phyloP scores from a whole-genome alignment of 1,140 invertebrate species.

The Lithobius niger region DNA sequence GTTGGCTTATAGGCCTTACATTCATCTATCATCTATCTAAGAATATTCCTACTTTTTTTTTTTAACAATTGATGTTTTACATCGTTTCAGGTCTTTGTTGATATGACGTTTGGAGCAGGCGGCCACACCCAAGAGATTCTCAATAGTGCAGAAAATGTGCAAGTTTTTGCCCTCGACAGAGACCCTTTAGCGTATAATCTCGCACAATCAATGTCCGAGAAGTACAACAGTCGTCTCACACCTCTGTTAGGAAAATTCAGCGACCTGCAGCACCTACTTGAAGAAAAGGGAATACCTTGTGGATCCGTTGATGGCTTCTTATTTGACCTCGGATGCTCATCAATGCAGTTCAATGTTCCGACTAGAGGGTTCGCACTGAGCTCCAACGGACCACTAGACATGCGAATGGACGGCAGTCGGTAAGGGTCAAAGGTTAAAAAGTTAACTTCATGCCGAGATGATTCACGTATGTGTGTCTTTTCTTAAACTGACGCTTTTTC shows the following conservation, averaged over 20 bases:
- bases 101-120: constrained; percentile 34
- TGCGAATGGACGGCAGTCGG: constrained; percentile 80
- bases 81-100: constrained; percentile 22
- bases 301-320: constrained; percentile 70
- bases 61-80: too few species aligned
- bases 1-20: too few species aligned
- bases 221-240: too few species aligned
- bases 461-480: too few species aligned
- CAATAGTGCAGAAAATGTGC: constrained; percentile 16
- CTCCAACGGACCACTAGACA: constrained; percentile 76
- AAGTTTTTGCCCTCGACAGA: constrained; percentile 26
- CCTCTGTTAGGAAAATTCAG: constrained; percentile 77
- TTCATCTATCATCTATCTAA: too few species aligned
- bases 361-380: constrained; percentile 73
- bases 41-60: too few species aligned
- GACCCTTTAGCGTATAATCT: constrained; percentile 17
- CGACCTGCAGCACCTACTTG: constrained; percentile 57
- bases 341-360: constrained; percentile 78
- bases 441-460: too few species aligned
- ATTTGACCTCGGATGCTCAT: constrained; percentile 93
- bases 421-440: too few species aligned
- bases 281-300: constrained; percentile 39
- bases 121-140: constrained; percentile 29
- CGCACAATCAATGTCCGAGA: not conserved
- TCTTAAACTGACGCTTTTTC: too few species aligned